These are phyloP conservation scores for Calliopsis andreniformis DNA, from an alignment of 1,140 invertebrate species.

Conservation along the genomic window DNA sequence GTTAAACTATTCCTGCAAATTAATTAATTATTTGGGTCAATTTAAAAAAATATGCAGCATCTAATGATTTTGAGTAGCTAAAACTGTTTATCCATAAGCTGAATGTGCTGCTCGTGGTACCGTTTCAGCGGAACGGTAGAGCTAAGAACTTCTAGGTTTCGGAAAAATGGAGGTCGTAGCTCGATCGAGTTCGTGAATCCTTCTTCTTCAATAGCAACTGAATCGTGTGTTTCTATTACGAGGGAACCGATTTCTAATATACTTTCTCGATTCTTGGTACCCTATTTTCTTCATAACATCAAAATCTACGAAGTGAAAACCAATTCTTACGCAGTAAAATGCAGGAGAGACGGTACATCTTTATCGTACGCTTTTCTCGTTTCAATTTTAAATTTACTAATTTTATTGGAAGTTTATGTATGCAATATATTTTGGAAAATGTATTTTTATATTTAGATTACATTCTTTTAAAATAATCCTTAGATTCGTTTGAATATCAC, in stretches of 20 bases:
- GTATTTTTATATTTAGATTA: no score
- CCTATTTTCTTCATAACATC: slow-evolving; percentile 10
- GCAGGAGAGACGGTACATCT: slow-evolving; percentile 45
- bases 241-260: not conserved
- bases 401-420: not conserved
- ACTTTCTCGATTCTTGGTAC: slow-evolving; percentile 5
- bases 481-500: not conserved
- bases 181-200: slow-evolving; percentile 27
- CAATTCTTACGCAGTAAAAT: slow-evolving; percentile 37
- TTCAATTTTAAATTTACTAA: slow-evolving; percentile 16
- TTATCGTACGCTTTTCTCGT: slow-evolving; percentile 29
- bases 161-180: slow-evolving; percentile 43
- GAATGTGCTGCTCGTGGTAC: slow-evolving; percentile 36
- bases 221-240: slow-evolving; percentile 11
- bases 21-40: not conserved
- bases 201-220: not conserved
- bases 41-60: not conserved
- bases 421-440: not conserved
- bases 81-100: slow-evolving; percentile 9
- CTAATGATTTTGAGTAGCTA: not conserved
- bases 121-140: slow-evolving; percentile 25
- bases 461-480: not conserved
- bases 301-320: slow-evolving; percentile 7
- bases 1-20: not conserved
- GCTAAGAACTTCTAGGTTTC: slow-evolving; percentile 26